Evolutionary conservation across 2,797 vertebrate species (phyloP), one percentile per base, ranked within the genome.

Genomic region (Percopsis omiscomaycus): DNA sequence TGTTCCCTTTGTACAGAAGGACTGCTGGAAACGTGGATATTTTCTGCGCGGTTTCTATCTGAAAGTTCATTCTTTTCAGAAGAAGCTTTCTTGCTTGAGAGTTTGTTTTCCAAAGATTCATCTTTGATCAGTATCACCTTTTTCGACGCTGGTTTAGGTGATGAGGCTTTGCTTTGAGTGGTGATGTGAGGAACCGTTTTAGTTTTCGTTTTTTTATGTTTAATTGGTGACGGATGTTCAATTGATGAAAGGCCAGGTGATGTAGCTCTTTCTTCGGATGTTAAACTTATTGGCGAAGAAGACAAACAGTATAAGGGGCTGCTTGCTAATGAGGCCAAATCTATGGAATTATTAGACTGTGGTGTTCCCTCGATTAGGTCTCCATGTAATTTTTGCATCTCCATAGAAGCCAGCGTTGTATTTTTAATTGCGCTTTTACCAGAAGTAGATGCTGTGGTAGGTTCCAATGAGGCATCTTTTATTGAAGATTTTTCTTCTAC

Each of bases 401-500:
- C 56, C 29, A 65, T 29, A 55, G 69, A 61, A 66, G 59, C 56
- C 55, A 55, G 42, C 22, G 51, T 58, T 47, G 61, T 64, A 47
- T 74, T 69, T 75, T 75, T 62, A 44, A 5, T 53, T 13, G 15
- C 46, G 3, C 13, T 60, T 58, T 75, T 76, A 61, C 56, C 59
- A 5, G 69, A 28, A 68, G 59, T 14, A 22, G 78, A 68, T 55
- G 59, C 54, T 60, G 55, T 6, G 5, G 46, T 59, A 8, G 49
- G 72, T 45, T 80, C 75, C 45, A 59, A 44, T 29, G 60, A 8
- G 16, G 47, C 52, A 11, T 87, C 74, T 5, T 64, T 70, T 55
- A 66, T 59, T 74, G 70, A 63, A 50, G 84, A 68, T 47, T 84
- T 80, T 78, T 83, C 84, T 61, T 89, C 85, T 56, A 87, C 6